Conservation (phyloP, 1,140 invertebrate genomes). For the Brachionus paranguensis region DNA sequence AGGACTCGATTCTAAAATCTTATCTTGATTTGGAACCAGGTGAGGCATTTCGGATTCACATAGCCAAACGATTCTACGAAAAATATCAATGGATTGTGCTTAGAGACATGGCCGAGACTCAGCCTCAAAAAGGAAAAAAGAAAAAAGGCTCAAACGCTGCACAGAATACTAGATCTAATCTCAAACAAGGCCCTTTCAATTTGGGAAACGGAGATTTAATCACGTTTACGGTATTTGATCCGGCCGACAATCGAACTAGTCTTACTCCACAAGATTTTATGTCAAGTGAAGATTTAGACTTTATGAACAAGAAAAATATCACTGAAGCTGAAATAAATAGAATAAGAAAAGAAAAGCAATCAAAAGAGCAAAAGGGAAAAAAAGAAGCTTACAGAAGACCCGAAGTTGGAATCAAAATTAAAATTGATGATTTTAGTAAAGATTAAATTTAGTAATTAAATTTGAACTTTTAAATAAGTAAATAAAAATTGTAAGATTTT, state of each 20-base stretch:
- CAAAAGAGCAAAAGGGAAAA: background rate
- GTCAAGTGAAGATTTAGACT: constrained; percentile 9
- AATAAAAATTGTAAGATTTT: background rate
- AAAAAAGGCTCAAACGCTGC: background rate
- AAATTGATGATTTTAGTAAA: constrained; percentile 45
- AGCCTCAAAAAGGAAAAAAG: constrained; percentile 15
- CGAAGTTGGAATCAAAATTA: constrained; percentile 46
- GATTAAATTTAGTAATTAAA: background rate
- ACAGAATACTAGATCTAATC: background rate
- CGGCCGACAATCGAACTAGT: background rate
- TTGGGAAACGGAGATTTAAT: constrained; percentile 2
- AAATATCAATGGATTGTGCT: constrained; percentile 5
- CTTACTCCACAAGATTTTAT: constrained; percentile 24
- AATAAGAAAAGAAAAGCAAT: constrained; percentile 10
- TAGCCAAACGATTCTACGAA: background rate
- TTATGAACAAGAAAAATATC: background rate
- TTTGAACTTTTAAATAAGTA: background rate
- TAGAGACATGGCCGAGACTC: background rate
- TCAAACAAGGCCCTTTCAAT: constrained; percentile 5
- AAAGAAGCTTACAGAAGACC: constrained; percentile 37
- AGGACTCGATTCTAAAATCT: constrained; percentile 1
- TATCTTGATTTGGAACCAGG: background rate
- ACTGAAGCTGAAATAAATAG: background rate
- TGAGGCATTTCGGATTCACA: background rate
- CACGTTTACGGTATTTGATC: background rate